These are phyloP conservation scores for Actinernus sp. DNA, from an alignment of 92 coral and sea anemone species.

Conservation along the genomic window DNA sequence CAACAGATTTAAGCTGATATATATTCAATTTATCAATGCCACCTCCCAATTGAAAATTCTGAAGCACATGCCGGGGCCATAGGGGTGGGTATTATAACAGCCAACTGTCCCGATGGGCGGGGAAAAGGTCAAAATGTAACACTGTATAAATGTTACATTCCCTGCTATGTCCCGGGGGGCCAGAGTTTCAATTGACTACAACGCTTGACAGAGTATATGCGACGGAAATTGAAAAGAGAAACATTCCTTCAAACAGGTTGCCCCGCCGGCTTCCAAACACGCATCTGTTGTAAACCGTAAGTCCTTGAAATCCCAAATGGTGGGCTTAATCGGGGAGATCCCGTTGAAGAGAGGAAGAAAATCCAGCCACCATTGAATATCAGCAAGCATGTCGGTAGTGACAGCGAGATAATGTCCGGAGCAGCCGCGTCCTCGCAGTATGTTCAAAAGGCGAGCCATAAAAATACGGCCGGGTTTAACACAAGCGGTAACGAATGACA, in stretches of 20 bases:
- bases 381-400: slow-evolving; percentile 2
- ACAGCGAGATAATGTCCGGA: not conserved
- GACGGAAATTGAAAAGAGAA: not conserved
- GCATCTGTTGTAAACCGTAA: slow-evolving; percentile 35
- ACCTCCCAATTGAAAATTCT: too few relatives aligned
- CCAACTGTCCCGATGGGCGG: too few relatives aligned
- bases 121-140: too few relatives aligned
- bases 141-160: too few relatives aligned
- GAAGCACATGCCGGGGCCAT: too few relatives aligned
- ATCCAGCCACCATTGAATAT: slow-evolving; percentile 42
- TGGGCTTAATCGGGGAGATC: slow-evolving; percentile 25
- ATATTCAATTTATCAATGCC: too few relatives aligned
- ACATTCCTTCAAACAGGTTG: slow-evolving; percentile 33
- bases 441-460: slow-evolving; percentile 16
- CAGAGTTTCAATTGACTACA: too few relatives aligned
- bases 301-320: slow-evolving; percentile 13
- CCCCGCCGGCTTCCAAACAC: slow-evolving; percentile 28
- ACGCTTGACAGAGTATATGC: not conserved
- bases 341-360: slow-evolving; percentile 30
- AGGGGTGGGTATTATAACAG: too few relatives aligned
- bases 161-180: too few relatives aligned
- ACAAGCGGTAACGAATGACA: too few relatives aligned
- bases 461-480: slow-evolving; percentile 21
- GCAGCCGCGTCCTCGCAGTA: slow-evolving; percentile 4
- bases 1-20: too few relatives aligned